These are phyloP conservation scores for Numenius arquata DNA, from an alignment of 2,113 vertebrate genomes.

Conservation along the genomic window DNA sequence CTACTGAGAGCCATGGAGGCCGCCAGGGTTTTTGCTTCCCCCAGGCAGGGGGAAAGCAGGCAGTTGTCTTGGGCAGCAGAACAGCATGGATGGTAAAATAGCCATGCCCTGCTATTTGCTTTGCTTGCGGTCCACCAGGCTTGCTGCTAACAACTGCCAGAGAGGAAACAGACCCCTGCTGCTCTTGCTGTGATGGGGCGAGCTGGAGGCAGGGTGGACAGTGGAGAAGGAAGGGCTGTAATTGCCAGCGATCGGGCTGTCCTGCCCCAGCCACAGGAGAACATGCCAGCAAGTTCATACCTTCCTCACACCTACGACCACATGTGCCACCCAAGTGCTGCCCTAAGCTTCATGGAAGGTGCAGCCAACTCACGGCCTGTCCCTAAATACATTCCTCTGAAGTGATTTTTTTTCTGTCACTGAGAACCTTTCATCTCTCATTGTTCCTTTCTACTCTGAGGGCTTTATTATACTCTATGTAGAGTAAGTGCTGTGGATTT, in stretches of 20 bases:
- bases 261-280: not conserved
- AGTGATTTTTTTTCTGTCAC: not conserved
- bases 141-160: not conserved
- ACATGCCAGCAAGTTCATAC: not conserved
- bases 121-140: not conserved
- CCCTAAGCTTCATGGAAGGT: not conserved
- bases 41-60: not conserved
- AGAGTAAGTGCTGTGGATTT: not conserved
- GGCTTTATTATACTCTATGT: not conserved
- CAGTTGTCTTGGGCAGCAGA: not conserved
- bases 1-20: not conserved
- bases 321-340: fast-evolving
- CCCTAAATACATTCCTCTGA: not conserved
- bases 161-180: not conserved
- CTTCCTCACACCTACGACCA: not conserved
- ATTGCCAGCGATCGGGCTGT: not conserved
- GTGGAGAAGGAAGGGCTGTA: not conserved
- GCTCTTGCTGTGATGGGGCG: not conserved
- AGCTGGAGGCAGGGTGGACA: not conserved
- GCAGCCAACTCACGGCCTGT: not conserved
- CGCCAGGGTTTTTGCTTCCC: not conserved
- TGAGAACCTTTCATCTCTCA: not conserved
- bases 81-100: not conserved
- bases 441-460: not conserved
- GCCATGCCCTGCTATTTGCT: not conserved